Evolutionary conservation across 2,113 vertebrate genomes (phyloP), one percentile per base, ranked within the genome.

Genomic region (Gymnocephalus cernua): DNA sequence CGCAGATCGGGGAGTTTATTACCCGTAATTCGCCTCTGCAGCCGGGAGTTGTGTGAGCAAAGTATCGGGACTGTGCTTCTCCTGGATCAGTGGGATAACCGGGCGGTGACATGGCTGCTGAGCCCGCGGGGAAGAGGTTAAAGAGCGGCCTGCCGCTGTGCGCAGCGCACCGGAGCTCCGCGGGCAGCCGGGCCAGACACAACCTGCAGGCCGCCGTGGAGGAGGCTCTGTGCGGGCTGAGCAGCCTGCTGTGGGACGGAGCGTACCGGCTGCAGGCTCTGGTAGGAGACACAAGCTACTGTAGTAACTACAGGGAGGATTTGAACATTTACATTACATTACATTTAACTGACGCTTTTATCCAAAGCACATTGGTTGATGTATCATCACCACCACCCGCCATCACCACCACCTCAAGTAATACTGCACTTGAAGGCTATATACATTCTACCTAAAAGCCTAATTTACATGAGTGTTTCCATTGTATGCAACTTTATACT

Each of bases 191-290:
- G 6, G 90, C 89, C 38, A 86, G 79, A 25, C 95, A 93, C 59
- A 91, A 87, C 74, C 93, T 96, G 77, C 93, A 93, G 51, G 25
- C 80, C 44, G 87, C 75, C 23, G 93, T 96, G 88, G 95, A 96
- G 83, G 95, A 95, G 78, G 91, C 91, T 68, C 86, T 96, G 62
- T 96, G 95, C 89, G 95, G 94, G 0, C 77, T 94, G 77, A 93
- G 93, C 35, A 79, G 89, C 62, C 87, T 93, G 21, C 74, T 95
- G 70, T 86, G 94, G 90, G 94, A 94, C 90, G 82, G 91, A n/a
- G 77, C 91, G 68, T 95, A 96, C 87, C 75, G 87, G 51, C 92
- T 96, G 27, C 87, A 94, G 77, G 93, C 93, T 76, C 90, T 96
- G 95, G 95, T 96, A 94, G 89, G 91, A 61, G 9, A 73, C 53